Base-by-base conservation (phyloP, 2,113 vertebrate genomes). In the Corythaeola cristata region DNA sequence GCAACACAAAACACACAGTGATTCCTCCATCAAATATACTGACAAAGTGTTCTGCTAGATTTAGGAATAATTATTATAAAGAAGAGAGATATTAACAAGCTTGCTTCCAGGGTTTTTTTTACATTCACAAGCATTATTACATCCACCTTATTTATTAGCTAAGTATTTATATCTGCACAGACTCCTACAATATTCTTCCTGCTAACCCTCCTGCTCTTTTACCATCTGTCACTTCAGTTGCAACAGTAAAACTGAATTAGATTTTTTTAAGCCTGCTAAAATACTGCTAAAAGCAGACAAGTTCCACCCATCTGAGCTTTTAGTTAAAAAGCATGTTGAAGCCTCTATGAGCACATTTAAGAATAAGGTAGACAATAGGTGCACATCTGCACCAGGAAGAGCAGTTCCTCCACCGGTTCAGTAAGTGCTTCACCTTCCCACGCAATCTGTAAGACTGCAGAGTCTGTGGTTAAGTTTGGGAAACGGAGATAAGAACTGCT, bases 141-240 rank as follows among this genome's bases (percentile, higher is more conserved):
- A 50, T 88, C 44, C 72, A 73, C 71, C 59, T 93, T 88, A 79
- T 89, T 93, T 95, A 85, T 96, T 91, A 95, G 55, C 41, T 50
- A 52, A 85, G 67, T 94, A 91, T 96, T 95, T 96, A 81, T 94
- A 95, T 80, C 89, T 95, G 88, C 50, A 83, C 50, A 95, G 93
- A 90, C 78, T 90, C 89, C 89, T 76, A 88, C 96, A 96, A 87
- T 96, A 96, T 89, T 95, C 93, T 96, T 96, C 87, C 69, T 94
- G 96, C 84, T 96, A 94, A 85, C 56, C 80, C 77, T 87, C 64
- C 87, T 85, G 81, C 73, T 95, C 84, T 93, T 96, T 63, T 33
- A 88, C 94, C 94, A 96, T 96, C 96, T 97, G 95, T 75, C 91
- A 75, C 86, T 92, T 89, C 60, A 81, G 33, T 64, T 86, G 27